Percentiles rank a stretch among this genome's conserved stretches.
Evolutionary conservation across 2,888 invertebrate genomes (phyloP).

Genomic region (Himalopsyche kuldschensis): DNA sequence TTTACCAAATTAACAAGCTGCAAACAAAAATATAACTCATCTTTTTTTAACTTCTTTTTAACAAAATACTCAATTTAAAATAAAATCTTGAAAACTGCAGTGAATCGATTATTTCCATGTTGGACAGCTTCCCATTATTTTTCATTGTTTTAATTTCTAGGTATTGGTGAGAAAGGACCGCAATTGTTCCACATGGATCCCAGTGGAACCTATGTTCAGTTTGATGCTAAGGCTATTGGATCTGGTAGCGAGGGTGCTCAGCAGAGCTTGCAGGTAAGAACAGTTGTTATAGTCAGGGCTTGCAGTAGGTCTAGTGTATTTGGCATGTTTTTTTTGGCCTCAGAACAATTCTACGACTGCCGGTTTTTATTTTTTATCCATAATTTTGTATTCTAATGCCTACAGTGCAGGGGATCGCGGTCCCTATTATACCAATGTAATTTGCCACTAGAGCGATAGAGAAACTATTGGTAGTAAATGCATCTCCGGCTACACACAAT

Average conservation of each 20-base stretch:
- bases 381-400: too few species aligned
- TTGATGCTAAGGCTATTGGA: slow-evolving; percentile 98
- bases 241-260: slow-evolving; percentile 99
- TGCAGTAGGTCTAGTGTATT: too few species aligned
- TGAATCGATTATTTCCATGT: background rate
- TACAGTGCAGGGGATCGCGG: too few species aligned
- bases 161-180: slow-evolving; percentile 89
- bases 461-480: too few species aligned
- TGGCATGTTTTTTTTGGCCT: too few species aligned
- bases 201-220: slow-evolving; percentile 96
- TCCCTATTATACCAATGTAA: too few species aligned
- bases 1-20: background rate
- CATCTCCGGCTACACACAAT: too few species aligned
- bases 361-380: too few species aligned
- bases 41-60: background rate
- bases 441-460: too few species aligned
- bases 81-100: background rate
- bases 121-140: too few species aligned
- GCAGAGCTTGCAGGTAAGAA: slow-evolving; percentile 72
- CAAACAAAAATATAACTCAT: background rate
- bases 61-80: background rate
- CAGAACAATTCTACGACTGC: too few species aligned
- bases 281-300: background rate
- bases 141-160: slow-evolving; percentile 43
- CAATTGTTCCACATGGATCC: slow-evolving; percentile 99